phyloP scores from a whole-genome alignment of 2,797 vertebrate genomes.

The Cynopterus sphinx region DNA sequence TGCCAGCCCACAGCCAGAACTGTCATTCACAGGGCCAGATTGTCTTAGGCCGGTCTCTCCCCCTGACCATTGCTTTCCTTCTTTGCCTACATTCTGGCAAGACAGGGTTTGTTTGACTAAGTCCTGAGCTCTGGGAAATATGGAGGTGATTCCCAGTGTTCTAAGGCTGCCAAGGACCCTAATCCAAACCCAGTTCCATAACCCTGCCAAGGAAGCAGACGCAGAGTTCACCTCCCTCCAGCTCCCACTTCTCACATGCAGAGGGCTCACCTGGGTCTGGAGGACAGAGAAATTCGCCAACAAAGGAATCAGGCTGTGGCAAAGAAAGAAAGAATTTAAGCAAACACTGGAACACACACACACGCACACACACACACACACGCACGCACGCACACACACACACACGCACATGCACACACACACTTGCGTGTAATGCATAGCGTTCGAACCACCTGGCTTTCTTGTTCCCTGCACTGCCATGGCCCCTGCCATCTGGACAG shows the following conservation, averaged over 20 bases:
- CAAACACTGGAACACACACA: not conserved
- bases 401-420: too few relatives aligned
- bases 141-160: not conserved
- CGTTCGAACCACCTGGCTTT: not conserved
- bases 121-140: not conserved
- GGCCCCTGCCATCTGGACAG: not conserved
- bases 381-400: not conserved
- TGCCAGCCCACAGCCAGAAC: not conserved
- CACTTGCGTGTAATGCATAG: too few relatives aligned
- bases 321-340: not conserved
- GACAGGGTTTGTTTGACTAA: not conserved
- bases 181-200: not conserved
- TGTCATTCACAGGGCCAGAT: not conserved
- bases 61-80: not conserved
- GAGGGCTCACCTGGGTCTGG: not conserved
- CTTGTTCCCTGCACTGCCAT: not conserved
- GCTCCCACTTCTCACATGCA: not conserved
- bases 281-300: not conserved
- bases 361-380: not conserved
- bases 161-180: not conserved
- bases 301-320: not conserved
- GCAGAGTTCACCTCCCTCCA: not conserved
- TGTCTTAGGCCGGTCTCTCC: not conserved
- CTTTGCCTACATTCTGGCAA: not conserved
- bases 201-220: not conserved